Evolutionary conservation across 2,888 invertebrate species (phyloP), one percentile per base, ranked within the genome.

Genomic region (Hydriomena furcata): DNA sequence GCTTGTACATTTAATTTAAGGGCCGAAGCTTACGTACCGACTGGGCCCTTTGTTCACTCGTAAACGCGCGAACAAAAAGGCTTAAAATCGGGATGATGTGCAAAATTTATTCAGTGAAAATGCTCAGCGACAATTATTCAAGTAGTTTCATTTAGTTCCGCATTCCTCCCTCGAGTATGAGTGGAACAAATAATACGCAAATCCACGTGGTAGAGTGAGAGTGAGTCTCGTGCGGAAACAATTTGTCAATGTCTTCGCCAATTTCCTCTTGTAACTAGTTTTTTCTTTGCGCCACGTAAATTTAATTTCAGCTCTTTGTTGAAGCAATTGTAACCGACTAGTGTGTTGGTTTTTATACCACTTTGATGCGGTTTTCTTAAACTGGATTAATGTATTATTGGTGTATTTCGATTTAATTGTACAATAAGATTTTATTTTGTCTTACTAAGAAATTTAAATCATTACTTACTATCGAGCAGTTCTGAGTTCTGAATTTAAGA

Each of bases 251-350:
- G 89, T 89, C 89, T 79, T 78, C 81, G 77, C 82, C 86, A 89
- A 88, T 89, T 89, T 89, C 82, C 84, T 76, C 82, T 80, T 80
- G 86, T 85, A 88, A 88, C 85, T 87, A 88, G 87, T 86, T 89
- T 87, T 89, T 87, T 89, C 84, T 84, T 85, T 83, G 78, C 82
- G 73, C 77, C 80, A 82, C 84, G 84, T 85, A 87, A 88, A 88
- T 89, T 88, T 84, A 88, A 88, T 88, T 89, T 87, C 73, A 84
- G 76, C 69, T 82, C 79, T 84, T 82, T 83, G 84, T 83, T 79
- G 73, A 73, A 83, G 73, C 69, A 72, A 73, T 74, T 77, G 72
- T 73, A 73, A 66, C 67, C 60, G 61, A 63, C 67, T 71, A 65
- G 68, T 66, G 54, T 42, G 55, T 37, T 44, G 49, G 57, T 48